A percentile compares a stretch with the other conserved stretches of the same genome.
Conservation (phyloP, 2,888 invertebrate species). For the Trissoscelio sp. region DNA sequence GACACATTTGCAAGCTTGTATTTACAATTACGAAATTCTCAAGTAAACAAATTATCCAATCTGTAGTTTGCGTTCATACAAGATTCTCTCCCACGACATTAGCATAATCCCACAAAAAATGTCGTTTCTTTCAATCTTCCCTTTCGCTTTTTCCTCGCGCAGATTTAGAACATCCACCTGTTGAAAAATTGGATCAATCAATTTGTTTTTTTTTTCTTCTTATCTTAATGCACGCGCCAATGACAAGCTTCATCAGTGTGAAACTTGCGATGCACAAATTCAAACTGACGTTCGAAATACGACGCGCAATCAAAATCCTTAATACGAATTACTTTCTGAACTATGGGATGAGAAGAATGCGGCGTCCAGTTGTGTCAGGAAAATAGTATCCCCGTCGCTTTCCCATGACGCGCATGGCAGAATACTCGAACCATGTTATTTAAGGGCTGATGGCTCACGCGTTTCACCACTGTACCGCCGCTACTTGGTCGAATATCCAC, state of each 20-base stretch:
- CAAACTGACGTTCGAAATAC: conserved; percentile 25
- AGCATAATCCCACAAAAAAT: conserved; percentile 19
- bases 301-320: conserved; percentile 43
- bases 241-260: background rate
- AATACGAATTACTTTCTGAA: conserved; percentile 27
- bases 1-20: too few relatives aligned
- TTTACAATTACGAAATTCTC: background rate
- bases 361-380: conserved; percentile 7
- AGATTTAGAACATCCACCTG: conserved; percentile 15
- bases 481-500: conserved; percentile 59
- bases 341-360: conserved; percentile 9
- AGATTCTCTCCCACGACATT: background rate
- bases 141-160: background rate
- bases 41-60: background rate
- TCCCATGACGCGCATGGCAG: conserved; percentile 80
- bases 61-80: background rate
- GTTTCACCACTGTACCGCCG: conserved; percentile 79
- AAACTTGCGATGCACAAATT: conserved; percentile 13
- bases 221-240: conserved; percentile 8
- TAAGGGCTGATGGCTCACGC: conserved; percentile 79
- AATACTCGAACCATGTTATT: conserved; percentile 75
- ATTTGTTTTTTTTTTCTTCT: background rate
- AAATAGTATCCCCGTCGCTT: conserved; percentile 53
- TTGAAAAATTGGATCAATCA: conserved; percentile 35
- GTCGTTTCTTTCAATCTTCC: background rate